Evolutionary conservation across 1,140 invertebrate species (phyloP), one percentile per base, ranked within the genome.

Genomic region (Anoplophora glabripennis): DNA sequence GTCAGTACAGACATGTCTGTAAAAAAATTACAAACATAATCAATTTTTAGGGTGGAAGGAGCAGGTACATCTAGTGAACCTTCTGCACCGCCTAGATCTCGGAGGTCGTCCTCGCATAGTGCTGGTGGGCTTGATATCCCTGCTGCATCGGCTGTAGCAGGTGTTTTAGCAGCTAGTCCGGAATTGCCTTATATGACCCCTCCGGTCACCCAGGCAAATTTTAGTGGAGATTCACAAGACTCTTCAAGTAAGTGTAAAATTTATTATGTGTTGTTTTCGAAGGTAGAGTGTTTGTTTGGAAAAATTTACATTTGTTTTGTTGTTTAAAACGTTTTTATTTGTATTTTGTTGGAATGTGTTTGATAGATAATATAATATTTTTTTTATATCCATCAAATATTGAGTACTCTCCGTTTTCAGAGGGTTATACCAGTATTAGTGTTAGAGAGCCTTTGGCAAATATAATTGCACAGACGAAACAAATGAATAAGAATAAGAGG

Each of bases 171-270:
- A 56, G 91, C 92, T 41, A 92, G 87, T 78, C 89, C 90, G 74
- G 90, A 93, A 71, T 79, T 93, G 71, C 92, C 90, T 5, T 93
- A 93, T 68, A 93, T 93, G 85, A 93, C 90, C 35, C 90, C 90
- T 52, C 90, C 90, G 0, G 80, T 89, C 41, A 75, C 81, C 42
- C 81, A 83, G 42, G 79, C 80, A 21, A 85, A 90, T 73, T 93
- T 92, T 68, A 92, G 89, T 69, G 89, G 89, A 0, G 89, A 93
- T 76, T 92, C 89, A 4, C 89, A 91, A 60, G 90, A 92, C 76
- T 92, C 86, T 10, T 84, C 87, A 41, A 90, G 88, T 90, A 77
- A 79, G 56, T 51, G 28, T 5, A 7, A 10, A 11, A 10, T 37
- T 37, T 37, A 37, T 37, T n/a, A n/a, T n/a, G n/a, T n/a, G n/a